Evolutionary conservation across 2,888 invertebrate genomes (phyloP), one percentile per base, ranked within the genome.

Genomic region (Capitulum mitella): DNA sequence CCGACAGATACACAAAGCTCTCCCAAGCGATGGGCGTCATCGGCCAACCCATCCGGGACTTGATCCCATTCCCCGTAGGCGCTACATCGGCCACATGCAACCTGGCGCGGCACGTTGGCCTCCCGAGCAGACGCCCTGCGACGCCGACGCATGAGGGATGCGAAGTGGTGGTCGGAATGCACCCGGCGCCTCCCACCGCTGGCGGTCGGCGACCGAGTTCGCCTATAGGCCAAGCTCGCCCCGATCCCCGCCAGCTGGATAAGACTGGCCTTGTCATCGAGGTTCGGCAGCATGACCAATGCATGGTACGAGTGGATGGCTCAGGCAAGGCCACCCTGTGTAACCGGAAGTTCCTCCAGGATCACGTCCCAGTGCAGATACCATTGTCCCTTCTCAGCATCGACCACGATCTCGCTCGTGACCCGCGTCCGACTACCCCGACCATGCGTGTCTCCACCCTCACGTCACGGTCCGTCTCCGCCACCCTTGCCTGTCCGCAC

Each of bases 21-120:
- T 80, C 51, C 40, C 79, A 79, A 6, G 78, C 79, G 14, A 78
- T 76, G 77, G 76, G 79, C 43, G 51, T 80, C 37, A 79, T 78
- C 32, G 79, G 79, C n/a, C 78, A 54, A n/a, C 78, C 78, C 37
- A 80, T 79, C 16, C 76, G 46, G 29, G 80, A 80, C 58, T 79
- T 79, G 78, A 79, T 80, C 61, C 78, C 37, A 51, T 80, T 29
- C 77, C 22, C 19, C 77, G 64, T n/a, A 77, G 74, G n/a, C 43
- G 48, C 61, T 78, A n/a, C n/a, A 78, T 29, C 76, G 75, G 22
- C 77, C 78, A 46, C 77, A 78, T 37, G 43, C 32, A 22, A 78
- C 78, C n/a, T 77, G 77, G 70, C 77, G 70, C 32, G 51, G 34
- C 22, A 70, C 70, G 22, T 29, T 78, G n/a, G 8, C 34, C 5